Base-by-base conservation (phyloP, 2,797 vertebrate species). In the Enteromius paludinosus region DNA sequence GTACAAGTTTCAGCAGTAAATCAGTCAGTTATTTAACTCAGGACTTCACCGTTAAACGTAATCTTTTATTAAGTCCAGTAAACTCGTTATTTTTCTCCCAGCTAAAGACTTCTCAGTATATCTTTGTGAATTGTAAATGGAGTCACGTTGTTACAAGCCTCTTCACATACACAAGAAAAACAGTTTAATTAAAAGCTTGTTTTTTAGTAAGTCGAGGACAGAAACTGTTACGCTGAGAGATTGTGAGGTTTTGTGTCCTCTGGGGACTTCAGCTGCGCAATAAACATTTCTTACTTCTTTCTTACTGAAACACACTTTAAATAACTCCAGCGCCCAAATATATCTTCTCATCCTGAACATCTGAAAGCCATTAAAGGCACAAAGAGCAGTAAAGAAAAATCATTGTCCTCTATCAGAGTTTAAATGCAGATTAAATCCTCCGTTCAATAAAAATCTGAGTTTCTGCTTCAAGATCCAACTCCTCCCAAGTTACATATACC, bases 121-220 rank as follows among this genome's bases (percentile, higher is more conserved):
- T 80, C 65, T 76, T 45, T 25, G 74, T 33, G 47, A 83, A 72
- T 82, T 72, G n/a, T 71, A 62, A 81, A 68, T 81, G 17, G 56
- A 85, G 54, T 52, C 3, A 17, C 9, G 62, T 23, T 69, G 52
- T 72, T 49, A 41, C 73, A 54, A 62, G 23, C n/a, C 43, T 81
- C 64, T 64, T 75, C 47, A 78, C 73, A 84, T 49, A 49, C 47
- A 25, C 17, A 64, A 78, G 73, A 85, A 75, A 69, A 82, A 82
- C 66, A 73, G 71, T 86, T 85, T 43, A 84, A 82, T 87, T 81
- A 81, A 83, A 80, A 72, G 52, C 65, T 52, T 66, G 61, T 82
- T 84, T 82, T 81, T 59, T 47, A 72, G 74, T 69, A 79, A 47
- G 59, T 59, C 6, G 20, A 43, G 45, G 38, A 83, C 45, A 82